Percentiles rank a stretch among this genome's conserved stretches.
Conservation (phyloP, 2,888 invertebrate genomes). For the Pelosia muscerda region DNA sequence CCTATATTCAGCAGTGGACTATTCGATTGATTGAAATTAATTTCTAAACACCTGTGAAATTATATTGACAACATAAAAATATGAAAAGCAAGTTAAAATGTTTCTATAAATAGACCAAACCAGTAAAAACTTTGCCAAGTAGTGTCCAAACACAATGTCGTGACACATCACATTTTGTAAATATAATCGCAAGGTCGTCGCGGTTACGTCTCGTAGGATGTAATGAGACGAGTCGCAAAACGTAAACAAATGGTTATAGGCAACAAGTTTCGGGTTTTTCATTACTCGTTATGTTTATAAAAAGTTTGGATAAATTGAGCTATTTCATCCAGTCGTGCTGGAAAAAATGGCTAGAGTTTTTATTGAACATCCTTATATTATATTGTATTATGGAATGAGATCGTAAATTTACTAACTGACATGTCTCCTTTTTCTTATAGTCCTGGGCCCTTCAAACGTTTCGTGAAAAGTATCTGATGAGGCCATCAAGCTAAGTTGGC, state of each 20-base stretch:
- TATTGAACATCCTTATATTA: background rate
- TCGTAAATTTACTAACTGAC: no score
- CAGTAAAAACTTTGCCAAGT: background rate
- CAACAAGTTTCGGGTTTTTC: constrained; percentile 25
- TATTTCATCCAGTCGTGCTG: background rate
- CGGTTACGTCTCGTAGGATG: constrained; percentile 7
- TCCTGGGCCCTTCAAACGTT: no score
- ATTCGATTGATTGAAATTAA: no score
- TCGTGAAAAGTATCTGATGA: no score
- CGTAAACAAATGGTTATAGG: constrained; percentile 31
- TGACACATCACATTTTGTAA: background rate
- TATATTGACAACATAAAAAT: background rate
- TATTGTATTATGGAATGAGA: background rate
- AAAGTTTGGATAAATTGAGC: constrained; percentile 25
- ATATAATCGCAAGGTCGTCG: constrained; percentile 1
- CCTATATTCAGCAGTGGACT: no score
- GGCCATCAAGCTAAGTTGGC: no score
- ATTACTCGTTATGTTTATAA: constrained; percentile 26
- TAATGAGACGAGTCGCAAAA: constrained; percentile 6
- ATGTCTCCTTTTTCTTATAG: no score
- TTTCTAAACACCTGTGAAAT: background rate
- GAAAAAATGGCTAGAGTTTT: constrained; percentile 9
- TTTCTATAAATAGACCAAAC: background rate
- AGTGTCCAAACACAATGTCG: background rate
- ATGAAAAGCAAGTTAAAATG: background rate